Percentiles rank a stretch among this genome's conserved stretches.
Conservation (phyloP, 2,797 vertebrate genomes). For the Monodelphis domestica region DNA sequence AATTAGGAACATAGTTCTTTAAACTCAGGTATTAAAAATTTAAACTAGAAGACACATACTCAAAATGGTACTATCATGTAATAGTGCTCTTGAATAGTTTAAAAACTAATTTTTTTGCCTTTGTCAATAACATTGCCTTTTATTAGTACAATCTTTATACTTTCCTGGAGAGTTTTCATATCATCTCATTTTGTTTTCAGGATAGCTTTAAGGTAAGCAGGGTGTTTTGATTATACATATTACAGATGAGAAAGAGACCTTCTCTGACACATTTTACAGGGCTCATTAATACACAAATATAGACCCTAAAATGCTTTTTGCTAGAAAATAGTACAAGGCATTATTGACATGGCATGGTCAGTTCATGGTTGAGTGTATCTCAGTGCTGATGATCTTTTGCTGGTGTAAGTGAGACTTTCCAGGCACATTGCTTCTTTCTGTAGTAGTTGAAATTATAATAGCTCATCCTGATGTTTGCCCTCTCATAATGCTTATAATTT, state of each 20-base stretch:
- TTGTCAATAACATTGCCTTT: neutral
- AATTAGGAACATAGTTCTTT: no score
- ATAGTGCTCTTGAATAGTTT: neutral
- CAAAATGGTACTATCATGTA: neutral
- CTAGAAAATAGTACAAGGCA: neutral
- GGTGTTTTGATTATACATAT: neutral
- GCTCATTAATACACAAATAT: neutral
- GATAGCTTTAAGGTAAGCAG: neutral
- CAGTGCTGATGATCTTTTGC: constrained; percentile 3
- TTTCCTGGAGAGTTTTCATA: neutral
- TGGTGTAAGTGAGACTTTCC: neutral
- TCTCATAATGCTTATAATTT: neutral
- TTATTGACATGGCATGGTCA: neutral
- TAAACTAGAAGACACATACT: constrained; percentile 31
- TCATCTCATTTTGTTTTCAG: neutral
- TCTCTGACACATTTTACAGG: neutral
- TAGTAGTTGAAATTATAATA: neutral
- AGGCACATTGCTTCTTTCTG: neutral
- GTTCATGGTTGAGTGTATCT: neutral
- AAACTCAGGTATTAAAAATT: constrained; percentile 22
- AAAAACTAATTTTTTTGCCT: neutral
- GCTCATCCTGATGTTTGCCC: neutral
- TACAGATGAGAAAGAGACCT: neutral
- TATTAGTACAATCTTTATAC: neutral
- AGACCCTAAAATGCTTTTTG: neutral